Evolutionary conservation across 2,888 invertebrate genomes (phyloP), one percentile per base, ranked within the genome.

Genomic region (Pseudanteris insignis): DNA sequence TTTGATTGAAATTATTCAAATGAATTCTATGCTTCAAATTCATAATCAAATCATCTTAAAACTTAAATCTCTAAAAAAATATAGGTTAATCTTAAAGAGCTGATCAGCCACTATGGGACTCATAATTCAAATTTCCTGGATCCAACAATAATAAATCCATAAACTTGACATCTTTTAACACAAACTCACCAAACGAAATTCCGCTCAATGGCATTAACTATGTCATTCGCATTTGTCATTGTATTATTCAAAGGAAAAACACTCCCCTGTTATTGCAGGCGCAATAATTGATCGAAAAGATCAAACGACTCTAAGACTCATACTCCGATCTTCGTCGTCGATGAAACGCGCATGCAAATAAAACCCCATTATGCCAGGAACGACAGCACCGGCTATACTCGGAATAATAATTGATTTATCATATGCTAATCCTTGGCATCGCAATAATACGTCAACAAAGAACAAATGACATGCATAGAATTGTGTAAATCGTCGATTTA

Each of bases 331-430:
- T 2, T 26, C 9, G 9, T 13, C 2, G 6, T 4, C 18, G 18
- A 18, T 6, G 6, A 4, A 18, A 18, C 24, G 6, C n/a, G 30
- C 29, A 25, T 30, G 38, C 24, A 48, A 48, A 48, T 48, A 30
- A 48, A 38, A 14, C 37, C 24, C 3, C 48, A 48, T 48, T 37
- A 48, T 25, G 15, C 10, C 2, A 11, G 47, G 15, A 28, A 47
- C 34, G 29, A 38, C 48, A 38, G 26, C 32, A 32, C 38, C 21
- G 9, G 26, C 3, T 32, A 30, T 21, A 2, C 29, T n/a, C 12
- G 32, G 46, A 36, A 46, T 46, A 46, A 41, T 34, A 51, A 51
- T 41, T 51, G 40, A 51, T 41, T 51, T 51, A 51, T 51, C 51
- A 14, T 40, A 51, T 41, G 33, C 34, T 41, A 51, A 51, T 51